These are phyloP conservation scores for Cheilosia vulpina DNA, from an alignment of 2,888 invertebrate species.

Conservation along the genomic window DNA sequence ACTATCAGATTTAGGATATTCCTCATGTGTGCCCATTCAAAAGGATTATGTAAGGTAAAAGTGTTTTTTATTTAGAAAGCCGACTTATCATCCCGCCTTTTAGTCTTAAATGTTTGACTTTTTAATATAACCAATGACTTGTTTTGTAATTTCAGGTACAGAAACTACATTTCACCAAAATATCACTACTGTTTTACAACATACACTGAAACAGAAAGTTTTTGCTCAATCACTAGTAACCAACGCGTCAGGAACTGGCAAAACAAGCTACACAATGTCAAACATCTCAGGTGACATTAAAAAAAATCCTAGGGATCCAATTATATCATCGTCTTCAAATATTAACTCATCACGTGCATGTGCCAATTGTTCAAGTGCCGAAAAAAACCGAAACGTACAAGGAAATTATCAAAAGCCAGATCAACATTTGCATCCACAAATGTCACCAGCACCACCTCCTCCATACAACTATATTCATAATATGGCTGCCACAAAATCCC, in stretches of 20 bases:
- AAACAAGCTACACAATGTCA: conserved; percentile 42
- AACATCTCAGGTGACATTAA: conserved; percentile 56
- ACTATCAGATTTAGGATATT: too few species aligned
- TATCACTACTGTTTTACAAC: conserved; percentile 78
- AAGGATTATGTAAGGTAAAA: too few species aligned
- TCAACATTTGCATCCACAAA: conserved; percentile 43
- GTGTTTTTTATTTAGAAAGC: too few species aligned
- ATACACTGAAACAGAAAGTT: conserved; percentile 76
- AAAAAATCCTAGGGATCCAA: conserved; percentile 21
- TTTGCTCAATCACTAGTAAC: conserved; percentile 44
- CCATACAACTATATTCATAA: conserved; percentile 36
- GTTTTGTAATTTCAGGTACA: conserved; percentile 79
- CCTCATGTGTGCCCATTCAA: too few species aligned
- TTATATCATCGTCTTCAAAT: conserved; percentile 19
- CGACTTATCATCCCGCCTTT: too few species aligned
- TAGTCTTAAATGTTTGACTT: too few species aligned
- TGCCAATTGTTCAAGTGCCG: conserved; percentile 59
- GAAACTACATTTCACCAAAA: conserved; percentile 81
- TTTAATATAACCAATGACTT: not conserved
- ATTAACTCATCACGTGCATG: conserved; percentile 43
- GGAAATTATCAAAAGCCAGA: conserved; percentile 35
- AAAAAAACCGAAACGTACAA: conserved; percentile 22
- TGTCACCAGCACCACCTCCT: conserved; percentile 30
- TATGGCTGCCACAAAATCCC: conserved; percentile 31
- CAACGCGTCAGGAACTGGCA: conserved; percentile 30